phyloP scores from a whole-genome alignment of 2,888 invertebrate genomes.

The Hymenopus coronatus region DNA sequence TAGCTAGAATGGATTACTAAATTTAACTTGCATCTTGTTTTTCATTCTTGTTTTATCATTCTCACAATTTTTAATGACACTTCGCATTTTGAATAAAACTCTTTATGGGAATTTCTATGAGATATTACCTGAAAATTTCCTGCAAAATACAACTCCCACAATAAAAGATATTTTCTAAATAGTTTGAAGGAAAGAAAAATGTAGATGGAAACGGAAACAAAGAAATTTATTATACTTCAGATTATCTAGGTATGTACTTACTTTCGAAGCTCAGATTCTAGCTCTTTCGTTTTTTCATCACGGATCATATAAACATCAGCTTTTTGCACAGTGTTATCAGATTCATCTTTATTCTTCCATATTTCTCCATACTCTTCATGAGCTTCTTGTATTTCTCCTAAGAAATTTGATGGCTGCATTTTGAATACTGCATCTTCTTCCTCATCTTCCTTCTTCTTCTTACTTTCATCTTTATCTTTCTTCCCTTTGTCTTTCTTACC shows the following conservation, averaged over 20 bases:
- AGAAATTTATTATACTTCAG: neutral
- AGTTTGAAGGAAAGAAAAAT: neutral
- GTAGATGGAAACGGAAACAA: neutral
- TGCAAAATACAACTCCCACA: no score
- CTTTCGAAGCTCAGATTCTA: conserved; percentile 78
- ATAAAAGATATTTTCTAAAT: no score
- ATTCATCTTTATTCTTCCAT: conserved; percentile 81
- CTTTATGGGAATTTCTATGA: no score
- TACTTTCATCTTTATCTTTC: conserved; percentile 66
- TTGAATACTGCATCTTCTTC: conserved; percentile 65
- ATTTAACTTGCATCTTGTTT: no score
- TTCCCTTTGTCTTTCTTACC: conserved; percentile 65
- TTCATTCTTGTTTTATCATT: no score
- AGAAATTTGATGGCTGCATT: conserved; percentile 67
- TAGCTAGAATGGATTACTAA: no score
- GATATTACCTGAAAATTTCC: no score
- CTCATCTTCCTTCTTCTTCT: conserved; percentile 56
- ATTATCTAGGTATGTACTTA: neutral
- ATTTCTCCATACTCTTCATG: conserved; percentile 77
- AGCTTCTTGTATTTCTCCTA: conserved; percentile 66
- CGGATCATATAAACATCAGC: conserved; percentile 82
- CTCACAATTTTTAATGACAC: no score
- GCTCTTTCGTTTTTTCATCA: conserved; percentile 74
- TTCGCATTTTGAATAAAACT: no score
- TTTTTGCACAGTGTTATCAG: conserved; percentile 67